Percentiles rank a stretch among this genome's conserved stretches.
Evolutionary conservation across 2,888 invertebrate species (phyloP).

Genomic region (Agrotis clavis): DNA sequence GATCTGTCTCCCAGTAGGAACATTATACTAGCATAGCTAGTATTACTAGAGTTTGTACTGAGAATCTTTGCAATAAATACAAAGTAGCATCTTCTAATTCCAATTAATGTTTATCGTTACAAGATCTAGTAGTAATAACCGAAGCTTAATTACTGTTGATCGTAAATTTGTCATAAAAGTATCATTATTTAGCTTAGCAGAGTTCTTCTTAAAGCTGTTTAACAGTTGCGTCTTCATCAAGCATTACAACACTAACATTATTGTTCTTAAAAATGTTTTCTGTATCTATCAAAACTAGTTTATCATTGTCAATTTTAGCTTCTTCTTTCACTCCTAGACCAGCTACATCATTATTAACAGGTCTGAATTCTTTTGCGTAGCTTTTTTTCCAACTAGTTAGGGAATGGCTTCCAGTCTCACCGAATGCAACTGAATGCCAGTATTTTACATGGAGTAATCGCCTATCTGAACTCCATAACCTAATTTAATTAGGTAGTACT

Average conservation of each 20-base stretch:
- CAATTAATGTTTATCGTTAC: background rate
- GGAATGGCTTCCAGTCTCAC: too few species aligned
- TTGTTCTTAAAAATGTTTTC: background rate
- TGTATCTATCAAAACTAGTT: background rate
- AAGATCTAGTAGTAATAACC: background rate
- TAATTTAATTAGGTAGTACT: too few species aligned
- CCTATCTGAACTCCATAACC: too few species aligned
- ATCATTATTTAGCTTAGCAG: background rate
- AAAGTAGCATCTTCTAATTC: background rate
- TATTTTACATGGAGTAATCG: too few species aligned
- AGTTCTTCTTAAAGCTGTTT: background rate
- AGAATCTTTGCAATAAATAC: background rate
- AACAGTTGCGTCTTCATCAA: background rate
- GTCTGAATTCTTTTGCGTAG: too few species aligned
- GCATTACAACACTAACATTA: background rate
- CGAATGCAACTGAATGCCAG: too few species aligned
- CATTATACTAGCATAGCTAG: too few species aligned
- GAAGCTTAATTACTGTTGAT: background rate
- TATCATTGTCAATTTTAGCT: background rate
- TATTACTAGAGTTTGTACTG: background rate
- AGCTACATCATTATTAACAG: slow-evolving; percentile 1
- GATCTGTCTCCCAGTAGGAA: too few species aligned
- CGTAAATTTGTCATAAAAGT: background rate
- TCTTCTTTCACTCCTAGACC: background rate
- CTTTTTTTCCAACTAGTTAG: too few species aligned